These are phyloP conservation scores for human (Homo sapiens) DNA, from an alignment of 2,113 vertebrate genomes.

Conservation along the genomic window DNA sequence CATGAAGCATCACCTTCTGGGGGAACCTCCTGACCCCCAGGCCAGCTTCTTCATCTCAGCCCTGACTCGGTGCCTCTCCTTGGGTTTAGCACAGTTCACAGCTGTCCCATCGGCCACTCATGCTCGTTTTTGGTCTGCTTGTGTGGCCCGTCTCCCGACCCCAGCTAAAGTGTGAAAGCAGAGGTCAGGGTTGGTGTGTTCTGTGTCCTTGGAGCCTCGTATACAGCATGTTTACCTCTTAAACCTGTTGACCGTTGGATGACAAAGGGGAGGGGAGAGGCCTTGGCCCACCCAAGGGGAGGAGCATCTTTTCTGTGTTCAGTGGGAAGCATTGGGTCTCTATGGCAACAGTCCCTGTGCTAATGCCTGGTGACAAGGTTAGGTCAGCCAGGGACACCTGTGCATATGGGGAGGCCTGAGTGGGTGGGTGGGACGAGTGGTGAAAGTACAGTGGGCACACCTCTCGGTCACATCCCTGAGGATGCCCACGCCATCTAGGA, in stretches of 20 bases:
- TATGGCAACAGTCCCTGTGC: background rate
- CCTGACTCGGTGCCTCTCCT: background rate
- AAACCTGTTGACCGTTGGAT: too few relatives aligned
- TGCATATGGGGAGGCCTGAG: too few relatives aligned
- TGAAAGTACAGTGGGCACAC: background rate
- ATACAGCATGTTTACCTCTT: accelerated
- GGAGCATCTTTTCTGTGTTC: background rate
- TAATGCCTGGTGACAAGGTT: background rate
- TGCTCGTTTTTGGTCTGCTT: background rate
- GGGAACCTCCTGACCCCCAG: background rate
- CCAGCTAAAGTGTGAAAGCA: background rate
- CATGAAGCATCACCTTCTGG: too few relatives aligned
- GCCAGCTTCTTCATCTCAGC: background rate
- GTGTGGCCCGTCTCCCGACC: background rate
- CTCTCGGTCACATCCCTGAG: too few relatives aligned
- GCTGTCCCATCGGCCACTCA: too few relatives aligned
- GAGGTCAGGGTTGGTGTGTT: accelerated
- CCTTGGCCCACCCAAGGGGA: background rate
- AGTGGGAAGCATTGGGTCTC: background rate
- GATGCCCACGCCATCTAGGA: too few relatives aligned
- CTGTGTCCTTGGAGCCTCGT: background rate
- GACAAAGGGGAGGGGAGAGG: background rate
- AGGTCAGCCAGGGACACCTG: background rate
- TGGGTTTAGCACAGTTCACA: accelerated
- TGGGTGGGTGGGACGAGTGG: accelerated